Evolutionary conservation across 2,797 vertebrate species (phyloP), one percentile per base, ranked within the genome.

Genomic region (Coracias cyanogaster): DNA sequence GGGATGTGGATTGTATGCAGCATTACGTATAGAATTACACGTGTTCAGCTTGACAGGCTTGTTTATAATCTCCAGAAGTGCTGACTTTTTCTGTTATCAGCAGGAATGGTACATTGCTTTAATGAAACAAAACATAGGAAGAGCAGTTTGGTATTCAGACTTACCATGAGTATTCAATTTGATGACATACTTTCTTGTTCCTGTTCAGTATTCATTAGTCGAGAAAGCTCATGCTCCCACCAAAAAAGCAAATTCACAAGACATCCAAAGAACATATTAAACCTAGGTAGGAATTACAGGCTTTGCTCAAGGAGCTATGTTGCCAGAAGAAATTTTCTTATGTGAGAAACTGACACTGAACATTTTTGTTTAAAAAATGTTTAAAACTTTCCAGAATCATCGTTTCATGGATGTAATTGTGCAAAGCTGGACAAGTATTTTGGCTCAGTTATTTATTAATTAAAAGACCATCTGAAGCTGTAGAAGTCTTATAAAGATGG

Each of bases 11-110:
- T 49, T 79, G 45, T 49, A 39, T 58, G 77, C 78, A 84, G 62
- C 83, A 66, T 60, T 95, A 80, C 86, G 43, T 96, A 95, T 89
- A 89, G 86, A 94, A 96, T 96, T 94, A 95, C 92, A 51, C 82
- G 84, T 90, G 91, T 93, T 93, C 78, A 69, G 37, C 71, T 85
- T 78, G 82, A 45, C 86, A 89, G 74, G 37, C 71, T 76, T 82
- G 74, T 77, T 95, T 92, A 52, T 78, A 49, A 51, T 95, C 91
- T 95, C 70, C 62, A 60, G 58, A 91, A 91, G 94, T 80, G 96
- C 33, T 0, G 64, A 94, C 77, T 94, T 48, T 29, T 90, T 73
- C 94, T 96, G 83, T 96, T 96, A 96, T 89, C 93, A 76, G 73
- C 73, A 84, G 80, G 94, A 91, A 79, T 96, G 80, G 89, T 94